Conservation (phyloP, 2,113 vertebrate species). For the Chauna torquata region DNA sequence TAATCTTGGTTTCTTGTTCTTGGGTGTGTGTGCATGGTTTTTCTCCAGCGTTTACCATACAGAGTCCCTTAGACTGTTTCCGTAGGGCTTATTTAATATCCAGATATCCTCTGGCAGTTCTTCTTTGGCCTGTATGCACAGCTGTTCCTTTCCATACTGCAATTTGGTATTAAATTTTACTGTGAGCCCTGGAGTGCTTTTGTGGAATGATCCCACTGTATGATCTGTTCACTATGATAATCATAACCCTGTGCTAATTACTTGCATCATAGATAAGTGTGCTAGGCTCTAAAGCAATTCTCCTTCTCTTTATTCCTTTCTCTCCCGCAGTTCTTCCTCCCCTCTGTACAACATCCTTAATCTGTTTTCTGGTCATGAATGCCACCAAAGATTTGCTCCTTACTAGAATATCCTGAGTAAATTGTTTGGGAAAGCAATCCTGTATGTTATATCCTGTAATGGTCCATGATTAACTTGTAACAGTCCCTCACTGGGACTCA, state of each 20-base stretch:
- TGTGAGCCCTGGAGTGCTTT: neutral
- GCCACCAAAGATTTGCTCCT: neutral
- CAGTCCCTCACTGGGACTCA: neutral
- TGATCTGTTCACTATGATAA: neutral
- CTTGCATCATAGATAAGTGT: neutral
- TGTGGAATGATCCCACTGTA: neutral
- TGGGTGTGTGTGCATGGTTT: neutral
- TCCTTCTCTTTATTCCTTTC: neutral
- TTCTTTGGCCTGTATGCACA: neutral
- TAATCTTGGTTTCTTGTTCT: neutral
- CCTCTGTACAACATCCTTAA: neutral
- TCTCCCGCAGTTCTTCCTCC: neutral
- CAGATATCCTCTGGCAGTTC: neutral
- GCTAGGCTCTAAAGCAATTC: neutral
- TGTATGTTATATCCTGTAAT: neutral
- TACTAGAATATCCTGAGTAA: neutral
- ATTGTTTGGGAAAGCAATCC: neutral
- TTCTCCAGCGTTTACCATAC: neutral
- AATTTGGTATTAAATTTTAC: neutral
- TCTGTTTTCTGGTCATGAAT: neutral
- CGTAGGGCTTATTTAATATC: neutral
- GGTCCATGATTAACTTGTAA: neutral
- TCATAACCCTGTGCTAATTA: constrained; percentile 22
- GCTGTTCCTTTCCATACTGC: neutral
- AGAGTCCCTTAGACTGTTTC: neutral